Evolutionary conservation across 2,113 vertebrate species (phyloP).

Genomic region (Girardinichthys multiradiatus): DNA sequence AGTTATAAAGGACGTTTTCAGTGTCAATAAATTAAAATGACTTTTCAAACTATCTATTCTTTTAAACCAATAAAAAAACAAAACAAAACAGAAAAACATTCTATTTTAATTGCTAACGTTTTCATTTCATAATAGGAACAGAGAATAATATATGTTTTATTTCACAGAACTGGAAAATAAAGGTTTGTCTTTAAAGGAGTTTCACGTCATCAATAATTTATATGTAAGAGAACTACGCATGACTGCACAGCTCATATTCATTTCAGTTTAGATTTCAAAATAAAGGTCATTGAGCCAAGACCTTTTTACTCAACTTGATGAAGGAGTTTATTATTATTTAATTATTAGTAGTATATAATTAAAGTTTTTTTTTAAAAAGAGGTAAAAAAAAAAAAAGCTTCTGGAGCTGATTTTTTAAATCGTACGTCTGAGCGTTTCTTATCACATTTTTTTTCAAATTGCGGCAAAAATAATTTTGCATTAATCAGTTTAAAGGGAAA

Average conservation of each 20-base stretch:
- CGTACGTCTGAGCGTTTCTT: background rate
- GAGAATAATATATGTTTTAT: background rate
- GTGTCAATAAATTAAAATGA: slow-evolving; percentile 19
- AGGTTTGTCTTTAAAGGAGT: slow-evolving; percentile 32
- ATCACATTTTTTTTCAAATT: background rate
- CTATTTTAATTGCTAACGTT: background rate
- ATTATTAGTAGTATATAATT: no score
- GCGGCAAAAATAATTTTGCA: no score
- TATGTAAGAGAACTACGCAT: slow-evolving; percentile 40
- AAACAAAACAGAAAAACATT: background rate
- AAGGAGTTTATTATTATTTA: background rate
- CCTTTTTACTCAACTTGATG: background rate
- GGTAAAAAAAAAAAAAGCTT: no score
- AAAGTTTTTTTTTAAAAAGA: background rate
- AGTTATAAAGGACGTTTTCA: slow-evolving; percentile 43
- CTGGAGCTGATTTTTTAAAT: no score
- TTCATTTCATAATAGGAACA: background rate
- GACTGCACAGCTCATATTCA: slow-evolving; percentile 14
- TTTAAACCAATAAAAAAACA: background rate
- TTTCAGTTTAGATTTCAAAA: slow-evolving; percentile 37
- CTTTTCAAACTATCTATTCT: background rate
- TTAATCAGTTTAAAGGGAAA: no score
- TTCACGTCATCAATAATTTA: slow-evolving; percentile 61
- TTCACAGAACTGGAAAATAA: slow-evolving; percentile 11
- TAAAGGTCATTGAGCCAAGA: slow-evolving; percentile 11